phyloP scores from a whole-genome alignment of 2,888 invertebrate species.

The Ormyrus nitidulus region DNA sequence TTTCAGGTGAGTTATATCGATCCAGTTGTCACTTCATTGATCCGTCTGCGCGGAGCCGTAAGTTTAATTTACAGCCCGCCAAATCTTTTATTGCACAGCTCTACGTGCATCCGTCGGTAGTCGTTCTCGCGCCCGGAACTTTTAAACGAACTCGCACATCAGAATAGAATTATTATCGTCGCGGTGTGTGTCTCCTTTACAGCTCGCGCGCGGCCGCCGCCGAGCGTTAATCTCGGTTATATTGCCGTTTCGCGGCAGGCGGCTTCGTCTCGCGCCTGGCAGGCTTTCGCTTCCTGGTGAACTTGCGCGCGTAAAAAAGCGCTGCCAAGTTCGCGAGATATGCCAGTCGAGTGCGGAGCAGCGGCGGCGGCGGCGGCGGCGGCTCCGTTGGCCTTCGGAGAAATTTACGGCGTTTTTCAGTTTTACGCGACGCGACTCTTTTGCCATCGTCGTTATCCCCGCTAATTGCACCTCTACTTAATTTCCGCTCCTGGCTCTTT shows the following conservation, averaged over 20 bases:
- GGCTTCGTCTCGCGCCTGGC: neutral
- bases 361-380: too few species aligned
- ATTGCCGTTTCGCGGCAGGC: neutral
- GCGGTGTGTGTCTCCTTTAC: neutral
- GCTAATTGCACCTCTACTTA: neutral
- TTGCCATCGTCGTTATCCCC: slow-evolving; percentile 11
- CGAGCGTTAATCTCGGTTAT: slow-evolving; percentile 7
- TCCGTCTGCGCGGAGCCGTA: neutral
- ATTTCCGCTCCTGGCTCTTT: neutral
- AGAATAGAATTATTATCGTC: slow-evolving; percentile 2
- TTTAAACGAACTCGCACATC: neutral
- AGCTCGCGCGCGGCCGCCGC: neutral
- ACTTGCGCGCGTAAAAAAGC: neutral
- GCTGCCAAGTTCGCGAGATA: neutral
- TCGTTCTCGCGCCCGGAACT: neutral
- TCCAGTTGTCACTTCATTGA: neutral
- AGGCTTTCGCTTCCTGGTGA: neutral
- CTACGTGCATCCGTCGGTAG: neutral
- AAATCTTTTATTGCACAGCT: neutral
- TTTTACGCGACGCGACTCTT: neutral
- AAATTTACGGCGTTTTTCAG: slow-evolving; percentile 15
- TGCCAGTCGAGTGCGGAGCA: too few species aligned
- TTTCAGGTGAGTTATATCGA: slow-evolving; percentile 2
- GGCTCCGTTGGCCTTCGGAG: too few species aligned
- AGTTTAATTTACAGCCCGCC: neutral